A percentile compares a stretch with the other conserved stretches of the same genome.
phyloP scores from a whole-genome alignment of 2,113 vertebrate species.

The Mustela nigripes region DNA sequence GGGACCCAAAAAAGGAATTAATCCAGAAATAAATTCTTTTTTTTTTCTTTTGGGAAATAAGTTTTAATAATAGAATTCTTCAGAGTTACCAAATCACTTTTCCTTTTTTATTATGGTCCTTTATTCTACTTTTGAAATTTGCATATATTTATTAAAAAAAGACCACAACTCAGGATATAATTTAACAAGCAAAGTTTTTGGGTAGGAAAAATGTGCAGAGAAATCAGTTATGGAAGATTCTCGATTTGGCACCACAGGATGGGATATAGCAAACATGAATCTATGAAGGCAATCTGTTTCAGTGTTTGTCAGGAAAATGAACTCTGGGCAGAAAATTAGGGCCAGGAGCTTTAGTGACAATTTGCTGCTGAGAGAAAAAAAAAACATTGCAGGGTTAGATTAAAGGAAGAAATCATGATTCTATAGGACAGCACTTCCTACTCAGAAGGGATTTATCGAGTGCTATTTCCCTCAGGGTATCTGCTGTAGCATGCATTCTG shows the following conservation, averaged over 20 bases:
- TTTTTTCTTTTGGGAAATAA: slow-evolving; percentile 66
- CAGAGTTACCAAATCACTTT: slow-evolving; percentile 65
- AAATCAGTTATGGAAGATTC: slow-evolving; percentile 71
- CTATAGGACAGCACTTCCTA: not conserved
- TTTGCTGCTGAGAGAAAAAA: not conserved
- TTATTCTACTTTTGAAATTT: slow-evolving; percentile 81
- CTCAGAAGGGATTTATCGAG: not conserved
- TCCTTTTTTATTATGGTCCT: slow-evolving; percentile 78
- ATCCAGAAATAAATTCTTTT: slow-evolving; percentile 65
- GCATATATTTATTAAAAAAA: slow-evolving; percentile 83
- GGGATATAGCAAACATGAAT: slow-evolving; percentile 62
- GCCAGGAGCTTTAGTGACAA: not conserved
- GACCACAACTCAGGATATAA: slow-evolving; percentile 67
- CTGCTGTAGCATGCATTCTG: not conserved
- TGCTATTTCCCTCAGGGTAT: not conserved
- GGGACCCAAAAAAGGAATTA: slow-evolving; percentile 5
- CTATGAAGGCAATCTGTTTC: slow-evolving; percentile 59
- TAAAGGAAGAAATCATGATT: slow-evolving; percentile 56
- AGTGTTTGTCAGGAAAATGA: slow-evolving; percentile 66
- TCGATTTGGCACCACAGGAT: slow-evolving; percentile 70
- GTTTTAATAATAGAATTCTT: slow-evolving; percentile 68
- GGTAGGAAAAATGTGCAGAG: slow-evolving; percentile 62
- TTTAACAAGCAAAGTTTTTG: slow-evolving; percentile 75
- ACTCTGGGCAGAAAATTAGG: slow-evolving; percentile 62
- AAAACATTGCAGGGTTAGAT: not conserved